phyloP scores from a whole-genome alignment of 2,797 vertebrate species.

The Clarias fuscus region DNA sequence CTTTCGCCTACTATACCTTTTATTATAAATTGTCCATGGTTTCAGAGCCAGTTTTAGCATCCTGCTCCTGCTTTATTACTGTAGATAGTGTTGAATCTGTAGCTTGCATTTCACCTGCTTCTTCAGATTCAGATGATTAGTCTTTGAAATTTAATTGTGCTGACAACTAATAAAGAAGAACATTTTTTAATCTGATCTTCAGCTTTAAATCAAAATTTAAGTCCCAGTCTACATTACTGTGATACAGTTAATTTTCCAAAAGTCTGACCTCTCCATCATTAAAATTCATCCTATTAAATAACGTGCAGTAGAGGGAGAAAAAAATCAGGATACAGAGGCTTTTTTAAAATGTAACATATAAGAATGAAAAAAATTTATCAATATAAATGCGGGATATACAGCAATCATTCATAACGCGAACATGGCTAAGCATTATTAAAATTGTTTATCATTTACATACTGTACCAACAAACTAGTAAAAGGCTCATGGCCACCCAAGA shows the following conservation, averaged over 20 bases:
- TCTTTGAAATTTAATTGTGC: slow-evolving; percentile 16
- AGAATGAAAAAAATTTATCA: not conserved
- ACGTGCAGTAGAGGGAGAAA: too few species aligned
- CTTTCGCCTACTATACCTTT: not conserved
- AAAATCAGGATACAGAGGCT: not conserved
- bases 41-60: not conserved
- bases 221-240: slow-evolving; percentile 6
- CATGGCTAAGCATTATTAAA: too few species aligned
- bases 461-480: too few species aligned
- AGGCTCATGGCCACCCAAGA: too few species aligned
- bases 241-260: slow-evolving; percentile 19
- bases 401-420: too few species aligned
- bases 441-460: too few species aligned
- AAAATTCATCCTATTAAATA: slow-evolving; percentile 14
- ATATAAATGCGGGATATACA: too few species aligned
- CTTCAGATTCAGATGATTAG: slow-evolving; percentile 14
- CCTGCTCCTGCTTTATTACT: not conserved
- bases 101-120: not conserved
- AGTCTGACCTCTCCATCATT: slow-evolving; percentile 7
- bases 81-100: not conserved
- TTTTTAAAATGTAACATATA: too few species aligned
- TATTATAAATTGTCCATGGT: not conserved
- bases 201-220: slow-evolving; percentile 20
- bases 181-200: slow-evolving; percentile 22
- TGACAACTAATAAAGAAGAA: not conserved